A percentile compares a stretch with the other conserved stretches of the same genome.
phyloP scores from a whole-genome alignment of 2,113 vertebrate species.

The Leucoraja erinaceus region DNA sequence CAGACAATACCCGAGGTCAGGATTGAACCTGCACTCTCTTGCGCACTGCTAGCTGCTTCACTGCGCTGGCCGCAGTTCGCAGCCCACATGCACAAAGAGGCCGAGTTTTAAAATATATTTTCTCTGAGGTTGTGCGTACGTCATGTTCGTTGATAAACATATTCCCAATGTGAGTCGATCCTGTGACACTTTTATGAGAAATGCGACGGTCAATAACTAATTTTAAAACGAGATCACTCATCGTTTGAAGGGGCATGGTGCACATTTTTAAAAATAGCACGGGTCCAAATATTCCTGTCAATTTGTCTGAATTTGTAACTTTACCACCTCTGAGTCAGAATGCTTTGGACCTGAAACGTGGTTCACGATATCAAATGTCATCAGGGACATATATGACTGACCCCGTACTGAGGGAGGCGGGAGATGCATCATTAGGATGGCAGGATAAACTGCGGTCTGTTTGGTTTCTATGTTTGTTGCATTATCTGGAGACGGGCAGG shows the following conservation, averaged over 20 bases:
- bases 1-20: too few species aligned
- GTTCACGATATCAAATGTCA: not conserved
- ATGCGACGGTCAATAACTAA: not conserved
- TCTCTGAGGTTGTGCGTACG: not conserved
- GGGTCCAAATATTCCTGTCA: not conserved
- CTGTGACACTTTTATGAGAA: not conserved
- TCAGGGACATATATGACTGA: not conserved
- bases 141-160: not conserved
- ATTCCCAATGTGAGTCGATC: not conserved
- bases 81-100: too few species aligned
- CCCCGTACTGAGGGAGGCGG: not conserved
- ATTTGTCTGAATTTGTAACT: not conserved
- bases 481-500: not conserved
- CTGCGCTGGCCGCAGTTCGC: too few species aligned
- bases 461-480: not conserved
- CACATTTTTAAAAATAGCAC: not conserved
- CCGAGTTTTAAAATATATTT: not conserved
- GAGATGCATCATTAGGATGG: not conserved
- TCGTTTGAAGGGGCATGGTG: not conserved
- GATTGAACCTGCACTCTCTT: too few species aligned
- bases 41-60: too few species aligned
- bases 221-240: not conserved
- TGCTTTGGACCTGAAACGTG: not conserved
- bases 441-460: not conserved
- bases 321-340: not conserved